A percentile compares a stretch with the other conserved stretches of the same genome.
phyloP scores from a whole-genome alignment of 1,140 invertebrate genomes.

The Tyrophagus putrescentiae region DNA sequence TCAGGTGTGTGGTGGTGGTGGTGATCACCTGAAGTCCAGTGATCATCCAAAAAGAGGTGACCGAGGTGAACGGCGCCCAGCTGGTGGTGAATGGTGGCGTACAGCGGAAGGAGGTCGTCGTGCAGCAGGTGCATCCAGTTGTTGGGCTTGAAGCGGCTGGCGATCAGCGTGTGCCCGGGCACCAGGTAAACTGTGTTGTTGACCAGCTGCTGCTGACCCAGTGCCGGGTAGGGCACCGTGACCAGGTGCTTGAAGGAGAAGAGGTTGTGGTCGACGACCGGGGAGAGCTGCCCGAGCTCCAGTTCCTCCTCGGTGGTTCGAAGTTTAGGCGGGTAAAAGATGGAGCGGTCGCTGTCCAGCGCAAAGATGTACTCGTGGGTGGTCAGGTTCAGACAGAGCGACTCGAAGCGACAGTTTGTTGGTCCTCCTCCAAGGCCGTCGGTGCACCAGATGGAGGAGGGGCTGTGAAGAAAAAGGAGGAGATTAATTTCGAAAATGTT shows the following conservation, averaged over 20 bases:
- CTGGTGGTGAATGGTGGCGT: conserved; percentile 32
- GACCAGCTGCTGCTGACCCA: background rate
- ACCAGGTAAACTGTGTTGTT: conserved; percentile 19
- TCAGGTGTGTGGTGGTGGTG: background rate
- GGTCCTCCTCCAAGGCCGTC: conserved; percentile 17
- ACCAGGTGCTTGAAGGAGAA: conserved; percentile 29
- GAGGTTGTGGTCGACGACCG: conserved; percentile 33
- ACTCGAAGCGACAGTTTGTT: conserved; percentile 32
- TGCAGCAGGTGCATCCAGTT: conserved; percentile 45
- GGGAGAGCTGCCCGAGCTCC: conserved; percentile 31
- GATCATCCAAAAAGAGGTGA: conserved; percentile 17
- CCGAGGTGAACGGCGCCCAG: conserved; percentile 20
- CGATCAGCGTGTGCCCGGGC: conserved; percentile 27
- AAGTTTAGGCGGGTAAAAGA: conserved; percentile 26
- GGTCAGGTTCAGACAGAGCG: conserved; percentile 33
- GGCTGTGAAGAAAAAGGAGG: conserved; percentile 33
- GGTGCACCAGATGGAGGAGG: conserved; percentile 31
- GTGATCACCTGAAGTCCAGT: conserved; percentile 5
- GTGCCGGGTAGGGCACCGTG: conserved; percentile 27
- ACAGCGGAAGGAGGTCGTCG: conserved; percentile 42
- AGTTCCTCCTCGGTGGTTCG: conserved; percentile 23
- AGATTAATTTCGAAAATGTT: no score
- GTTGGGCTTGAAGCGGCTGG: conserved; percentile 39
- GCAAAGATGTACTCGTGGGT: conserved; percentile 33
- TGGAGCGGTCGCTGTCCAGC: conserved; percentile 25